Conservation (phyloP, 2,888 invertebrate species). For the Alentia gelatinosa region DNA sequence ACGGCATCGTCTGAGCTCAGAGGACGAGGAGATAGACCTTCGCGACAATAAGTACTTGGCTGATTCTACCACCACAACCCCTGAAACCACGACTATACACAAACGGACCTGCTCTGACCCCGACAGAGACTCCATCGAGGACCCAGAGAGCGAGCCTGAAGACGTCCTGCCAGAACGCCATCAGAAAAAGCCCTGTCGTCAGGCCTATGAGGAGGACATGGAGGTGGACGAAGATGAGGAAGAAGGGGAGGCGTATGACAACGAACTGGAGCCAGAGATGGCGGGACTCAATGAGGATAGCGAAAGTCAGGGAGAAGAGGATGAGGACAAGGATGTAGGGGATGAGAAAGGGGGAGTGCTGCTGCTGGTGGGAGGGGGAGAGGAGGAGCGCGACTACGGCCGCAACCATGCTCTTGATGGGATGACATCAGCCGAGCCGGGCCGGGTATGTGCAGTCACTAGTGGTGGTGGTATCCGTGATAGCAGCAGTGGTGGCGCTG, state of each 20-base stretch:
- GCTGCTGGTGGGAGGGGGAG: neutral
- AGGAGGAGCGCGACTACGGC: neutral
- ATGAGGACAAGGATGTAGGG: neutral
- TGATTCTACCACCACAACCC: neutral
- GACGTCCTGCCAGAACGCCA: neutral
- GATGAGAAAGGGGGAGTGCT: neutral
- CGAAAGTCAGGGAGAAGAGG: neutral
- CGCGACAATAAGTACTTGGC: neutral
- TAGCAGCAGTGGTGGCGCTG: neutral
- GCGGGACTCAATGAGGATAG: neutral
- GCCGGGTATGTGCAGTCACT: neutral
- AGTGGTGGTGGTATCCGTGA: neutral
- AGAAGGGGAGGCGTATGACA: neutral
- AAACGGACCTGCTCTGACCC: neutral
- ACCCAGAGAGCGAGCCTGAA: neutral
- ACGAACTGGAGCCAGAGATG: neutral
- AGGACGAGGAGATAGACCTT: neutral
- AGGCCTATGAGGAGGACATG: slow-evolving; percentile 18
- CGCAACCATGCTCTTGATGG: neutral
- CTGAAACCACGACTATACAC: neutral
- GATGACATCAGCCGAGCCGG: slow-evolving; percentile 21
- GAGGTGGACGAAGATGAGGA: slow-evolving; percentile 14
- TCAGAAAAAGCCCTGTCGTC: too few relatives aligned
- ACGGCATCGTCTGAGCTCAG: neutral
- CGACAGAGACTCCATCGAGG: slow-evolving; percentile 28